Conservation (phyloP, 2,888 invertebrate species). For the Acronicta alni region DNA sequence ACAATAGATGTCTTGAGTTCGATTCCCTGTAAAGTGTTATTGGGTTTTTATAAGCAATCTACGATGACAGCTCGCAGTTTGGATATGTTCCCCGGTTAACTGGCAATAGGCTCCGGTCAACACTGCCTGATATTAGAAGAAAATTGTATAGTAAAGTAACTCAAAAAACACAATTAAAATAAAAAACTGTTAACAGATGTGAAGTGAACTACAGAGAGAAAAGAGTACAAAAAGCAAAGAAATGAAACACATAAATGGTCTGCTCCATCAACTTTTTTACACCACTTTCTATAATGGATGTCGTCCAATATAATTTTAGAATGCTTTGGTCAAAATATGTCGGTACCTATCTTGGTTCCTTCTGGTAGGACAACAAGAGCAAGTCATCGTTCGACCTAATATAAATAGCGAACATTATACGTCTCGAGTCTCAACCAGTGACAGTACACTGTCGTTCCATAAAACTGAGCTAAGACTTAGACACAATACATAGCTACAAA, state of each 20-base stretch:
- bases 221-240: slow-evolving; percentile 30
- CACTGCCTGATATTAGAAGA: too few relatives aligned
- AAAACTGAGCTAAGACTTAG: neutral
- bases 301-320: slow-evolving; percentile 75
- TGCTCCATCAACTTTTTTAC: slow-evolving; percentile 53
- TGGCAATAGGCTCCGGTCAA: too few relatives aligned
- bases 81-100: too few relatives aligned
- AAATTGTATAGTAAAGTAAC: too few relatives aligned
- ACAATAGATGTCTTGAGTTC: too few relatives aligned
- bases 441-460: slow-evolving; percentile 46
- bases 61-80: too few relatives aligned
- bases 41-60: too few relatives aligned
- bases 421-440: slow-evolving; percentile 26
- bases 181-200: neutral
- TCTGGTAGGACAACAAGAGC: slow-evolving; percentile 65
- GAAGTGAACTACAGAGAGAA: slow-evolving; percentile 9
- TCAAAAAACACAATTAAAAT: neutral
- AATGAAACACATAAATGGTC: slow-evolving; percentile 54
- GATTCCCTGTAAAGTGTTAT: too few relatives aligned
- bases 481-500: too few relatives aligned
- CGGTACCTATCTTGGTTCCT: slow-evolving; percentile 62
- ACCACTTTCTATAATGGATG: slow-evolving; percentile 69
- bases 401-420: slow-evolving; percentile 70
- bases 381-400: slow-evolving; percentile 78
- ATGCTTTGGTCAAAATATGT: slow-evolving; percentile 59